These are phyloP conservation scores for Xiphorhynchus elegans DNA, from an alignment of 2,113 vertebrate genomes.

Conservation along the genomic window DNA sequence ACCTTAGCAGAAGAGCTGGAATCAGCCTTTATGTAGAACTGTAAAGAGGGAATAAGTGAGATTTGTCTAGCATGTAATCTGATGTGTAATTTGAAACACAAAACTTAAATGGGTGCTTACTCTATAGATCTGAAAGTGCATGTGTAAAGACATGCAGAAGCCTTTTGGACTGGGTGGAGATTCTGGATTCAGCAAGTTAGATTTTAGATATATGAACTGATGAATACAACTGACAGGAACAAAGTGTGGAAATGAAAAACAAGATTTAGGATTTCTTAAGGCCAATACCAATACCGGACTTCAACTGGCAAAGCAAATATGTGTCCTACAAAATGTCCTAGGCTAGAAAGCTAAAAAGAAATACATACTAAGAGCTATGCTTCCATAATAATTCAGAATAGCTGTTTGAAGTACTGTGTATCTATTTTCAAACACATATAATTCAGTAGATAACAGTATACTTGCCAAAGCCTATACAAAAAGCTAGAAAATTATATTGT, in stretches of 20 bases:
- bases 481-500: background rate
- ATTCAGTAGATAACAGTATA: background rate
- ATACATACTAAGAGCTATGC: background rate
- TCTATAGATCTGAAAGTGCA: background rate
- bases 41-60: background rate
- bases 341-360: background rate
- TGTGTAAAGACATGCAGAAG: background rate
- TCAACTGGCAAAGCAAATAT: background rate
- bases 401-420: background rate
- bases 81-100: background rate
- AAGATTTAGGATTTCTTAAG: background rate
- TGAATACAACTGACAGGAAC: background rate
- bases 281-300: background rate
- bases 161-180: background rate
- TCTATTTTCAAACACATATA: background rate
- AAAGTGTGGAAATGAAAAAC: background rate
- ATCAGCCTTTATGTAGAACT: background rate
- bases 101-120: background rate
- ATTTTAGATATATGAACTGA: background rate
- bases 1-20: background rate
- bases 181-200: background rate
- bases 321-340: slow-evolving; percentile 12
- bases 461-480: background rate
- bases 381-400: background rate
- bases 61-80: background rate